Percentiles rank a stretch among this genome's conserved stretches.
Evolutionary conservation across 2,113 vertebrate genomes (phyloP).

Genomic region (Saccopteryx bilineata): DNA sequence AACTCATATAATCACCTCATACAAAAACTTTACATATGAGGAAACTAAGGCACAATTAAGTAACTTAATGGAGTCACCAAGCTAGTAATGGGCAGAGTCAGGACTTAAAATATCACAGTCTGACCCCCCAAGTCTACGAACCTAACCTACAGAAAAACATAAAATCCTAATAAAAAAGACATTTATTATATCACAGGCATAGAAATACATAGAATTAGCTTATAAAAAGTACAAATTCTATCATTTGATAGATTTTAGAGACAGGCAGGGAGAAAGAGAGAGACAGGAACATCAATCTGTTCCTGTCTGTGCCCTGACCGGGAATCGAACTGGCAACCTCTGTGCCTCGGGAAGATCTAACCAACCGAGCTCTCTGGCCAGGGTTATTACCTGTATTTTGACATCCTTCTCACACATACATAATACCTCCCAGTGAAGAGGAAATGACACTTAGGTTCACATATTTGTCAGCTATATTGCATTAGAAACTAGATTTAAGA

Average conservation of each 20-base stretch:
- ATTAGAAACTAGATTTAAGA: constrained; percentile 12
- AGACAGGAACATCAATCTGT: too few relatives aligned
- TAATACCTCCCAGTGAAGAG: not conserved
- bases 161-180: not conserved
- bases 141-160: not conserved
- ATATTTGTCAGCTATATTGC: not conserved
- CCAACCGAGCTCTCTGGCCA: not conserved
- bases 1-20: not conserved
- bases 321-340: too few relatives aligned
- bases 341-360: too few relatives aligned
- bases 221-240: not conserved
- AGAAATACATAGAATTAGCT: not conserved
- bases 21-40: not conserved
- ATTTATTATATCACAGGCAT: not conserved
- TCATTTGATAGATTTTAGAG: not conserved
- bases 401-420: not conserved
- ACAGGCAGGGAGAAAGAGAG: too few relatives aligned
- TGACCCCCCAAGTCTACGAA: not conserved
- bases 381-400: not conserved
- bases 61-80: not conserved
- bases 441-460: not conserved
- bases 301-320: too few relatives aligned
- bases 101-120: not conserved
- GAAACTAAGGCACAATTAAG: not conserved
- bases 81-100: not conserved